Conservation (phyloP, 1,140 invertebrate genomes). For the Lasioglossum baleicum region DNA sequence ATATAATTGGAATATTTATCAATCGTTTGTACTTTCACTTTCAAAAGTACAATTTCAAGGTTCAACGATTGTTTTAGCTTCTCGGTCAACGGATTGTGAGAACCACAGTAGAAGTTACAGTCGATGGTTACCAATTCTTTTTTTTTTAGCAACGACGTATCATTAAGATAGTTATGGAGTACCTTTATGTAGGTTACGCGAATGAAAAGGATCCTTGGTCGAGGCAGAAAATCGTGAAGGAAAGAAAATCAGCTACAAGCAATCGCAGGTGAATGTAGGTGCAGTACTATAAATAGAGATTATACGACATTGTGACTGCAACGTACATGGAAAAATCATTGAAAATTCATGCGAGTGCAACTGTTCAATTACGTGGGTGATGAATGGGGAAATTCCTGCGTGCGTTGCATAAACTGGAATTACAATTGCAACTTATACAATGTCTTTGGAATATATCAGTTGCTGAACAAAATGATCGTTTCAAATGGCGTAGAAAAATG, state of each 20-base stretch:
- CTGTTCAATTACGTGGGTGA: constrained; percentile 7
- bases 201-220: background rate
- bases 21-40: too few species aligned
- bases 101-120: too few species aligned
- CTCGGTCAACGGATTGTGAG: too few species aligned
- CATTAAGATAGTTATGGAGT: too few species aligned
- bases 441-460: too few species aligned
- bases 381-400: background rate
- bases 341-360: background rate
- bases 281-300: constrained; percentile 30
- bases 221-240: background rate
- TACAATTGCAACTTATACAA: background rate
- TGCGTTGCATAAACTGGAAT: background rate
- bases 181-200: too few species aligned
- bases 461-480: background rate
- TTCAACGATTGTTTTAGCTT: too few species aligned
- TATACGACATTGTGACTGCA: background rate
- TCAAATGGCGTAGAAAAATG: too few species aligned
- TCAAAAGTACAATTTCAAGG: too few species aligned
- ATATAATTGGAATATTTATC: too few species aligned
- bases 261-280: background rate
- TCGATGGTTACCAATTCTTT: too few species aligned
- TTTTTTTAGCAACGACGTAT: too few species aligned
- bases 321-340: constrained; percentile 2
- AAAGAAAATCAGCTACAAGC: background rate